Evolutionary conservation across 2,797 vertebrate genomes (phyloP), one percentile per base, ranked within the genome.

Genomic region (Champsocephalus gunnari): DNA sequence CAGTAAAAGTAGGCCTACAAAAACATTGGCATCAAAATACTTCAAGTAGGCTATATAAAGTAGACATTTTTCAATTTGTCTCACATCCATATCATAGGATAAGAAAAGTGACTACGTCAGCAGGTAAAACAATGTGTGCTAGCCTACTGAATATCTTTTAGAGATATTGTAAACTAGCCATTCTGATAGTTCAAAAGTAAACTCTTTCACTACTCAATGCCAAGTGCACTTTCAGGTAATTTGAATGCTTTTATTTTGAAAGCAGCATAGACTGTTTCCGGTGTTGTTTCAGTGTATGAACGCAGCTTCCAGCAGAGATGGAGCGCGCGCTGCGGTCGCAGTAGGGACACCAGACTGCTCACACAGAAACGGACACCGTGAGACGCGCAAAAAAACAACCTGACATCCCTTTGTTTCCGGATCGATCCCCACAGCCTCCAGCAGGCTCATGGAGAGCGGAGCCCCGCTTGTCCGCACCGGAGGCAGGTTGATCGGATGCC

Each of bases 401-500:
- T 45, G n/a, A 4, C 60, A 24, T 3, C 17, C 41, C 24, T 71
- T 50, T 38, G 64, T 79, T 53, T 75, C 48, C 56, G 13, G 1
- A 0, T 57, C 49, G 53, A 66, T n/a, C 47, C 55, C 24, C 66
- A 3, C 69, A 63, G 77, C 66, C 59, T 80, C 65, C 73, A 55
- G 69, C 61, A 17, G 79, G 85, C 88, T 89, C 84, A 92, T 92
- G 91, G 92, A 88, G 85, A 89, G 79, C 82, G 57, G 78, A 77
- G 83, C 80, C 75, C 73, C n/a, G 80, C 73, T 77, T 55, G 84
- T 85, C 86, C 80, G 84, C 80, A 84, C 80, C 75, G 73, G 85
- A 75, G 75, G 63, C 88, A 53, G 68, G 85, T 86, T 81, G 85
- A 85, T 92, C 91, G 88, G 82, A 93, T 90, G 93, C 75, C 85